phyloP scores from a whole-genome alignment of 2,888 invertebrate genomes.

The Ryuthela nishihirai region DNA sequence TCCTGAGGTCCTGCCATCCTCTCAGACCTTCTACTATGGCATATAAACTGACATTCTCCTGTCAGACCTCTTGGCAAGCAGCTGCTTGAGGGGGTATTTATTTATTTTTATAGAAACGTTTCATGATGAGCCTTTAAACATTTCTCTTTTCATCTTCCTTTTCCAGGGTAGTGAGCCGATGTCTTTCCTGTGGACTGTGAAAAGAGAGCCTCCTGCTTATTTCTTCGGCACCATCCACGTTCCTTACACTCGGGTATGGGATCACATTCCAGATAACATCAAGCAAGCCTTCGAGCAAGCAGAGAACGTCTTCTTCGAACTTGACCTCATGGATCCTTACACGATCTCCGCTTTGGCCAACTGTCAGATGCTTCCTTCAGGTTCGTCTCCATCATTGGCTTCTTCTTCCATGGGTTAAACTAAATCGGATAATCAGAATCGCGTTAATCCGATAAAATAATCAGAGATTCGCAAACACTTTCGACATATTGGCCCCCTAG shows the following conservation, averaged over 20 bases:
- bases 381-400: conserved; percentile 48
- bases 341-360: conserved; percentile 53
- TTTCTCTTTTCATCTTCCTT: no score
- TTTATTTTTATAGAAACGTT: no score
- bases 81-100: no score
- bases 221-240: conserved; percentile 60
- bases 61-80: no score
- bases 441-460: no score
- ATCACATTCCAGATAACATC: conserved; percentile 55
- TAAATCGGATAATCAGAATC: no score
- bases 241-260: conserved; percentile 58
- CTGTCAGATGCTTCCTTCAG: conserved; percentile 54
- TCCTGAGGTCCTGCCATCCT: no score
- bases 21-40: no score
- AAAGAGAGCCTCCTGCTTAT: conserved; percentile 49
- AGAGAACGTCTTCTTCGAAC: conserved; percentile 56
- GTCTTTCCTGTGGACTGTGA: conserved; percentile 28
- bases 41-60: no score
- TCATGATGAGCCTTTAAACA: no score
- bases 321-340: conserved; percentile 56
- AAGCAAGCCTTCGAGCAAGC: conserved; percentile 55
- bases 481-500: no score
- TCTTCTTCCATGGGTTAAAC: conserved; percentile 52
- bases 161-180: conserved; percentile 14
- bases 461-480: no score